These are phyloP conservation scores for Drosophila paramelanica DNA, from an alignment of 2,888 invertebrate species.

Conservation along the genomic window DNA sequence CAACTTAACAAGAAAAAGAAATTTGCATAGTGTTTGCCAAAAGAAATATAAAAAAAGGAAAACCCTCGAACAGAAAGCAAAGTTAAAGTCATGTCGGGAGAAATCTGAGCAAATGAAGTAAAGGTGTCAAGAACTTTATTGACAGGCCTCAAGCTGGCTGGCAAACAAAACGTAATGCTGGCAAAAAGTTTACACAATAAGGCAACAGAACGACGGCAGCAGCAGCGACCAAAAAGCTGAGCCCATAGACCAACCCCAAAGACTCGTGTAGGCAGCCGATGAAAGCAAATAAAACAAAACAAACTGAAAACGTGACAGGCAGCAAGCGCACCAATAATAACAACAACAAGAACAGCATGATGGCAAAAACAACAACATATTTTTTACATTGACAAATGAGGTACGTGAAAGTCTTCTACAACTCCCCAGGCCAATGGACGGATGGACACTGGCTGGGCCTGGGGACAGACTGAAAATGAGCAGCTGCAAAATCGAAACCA, in stretches of 20 bases:
- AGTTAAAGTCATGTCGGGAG: conserved; percentile 71
- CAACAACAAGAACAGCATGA: conserved; percentile 17
- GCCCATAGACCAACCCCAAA: conserved; percentile 10
- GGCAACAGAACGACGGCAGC: conserved; percentile 22
- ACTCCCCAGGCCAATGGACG: conserved; percentile 37
- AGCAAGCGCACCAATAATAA: conserved; percentile 42
- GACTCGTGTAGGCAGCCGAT: conserved; percentile 52
- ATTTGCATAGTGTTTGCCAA: conserved; percentile 51
- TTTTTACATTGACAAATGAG: conserved; percentile 78
- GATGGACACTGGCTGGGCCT: background rate
- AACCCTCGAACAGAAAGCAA: conserved; percentile 57
- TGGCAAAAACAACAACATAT: conserved; percentile 31
- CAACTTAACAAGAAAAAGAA: conserved; percentile 25
- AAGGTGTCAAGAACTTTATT: conserved; percentile 81
- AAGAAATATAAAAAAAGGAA: conserved; percentile 31
- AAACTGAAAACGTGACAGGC: conserved; percentile 73
- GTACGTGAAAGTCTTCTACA: conserved; percentile 74
- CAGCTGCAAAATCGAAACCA: conserved; percentile 62
- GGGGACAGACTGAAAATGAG: background rate
- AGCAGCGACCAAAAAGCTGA: conserved; percentile 14
- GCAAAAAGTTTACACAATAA: conserved; percentile 54
- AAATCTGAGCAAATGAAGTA: conserved; percentile 78
- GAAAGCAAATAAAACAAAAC: conserved; percentile 70
- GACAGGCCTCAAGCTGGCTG: conserved; percentile 66
- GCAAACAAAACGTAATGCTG: conserved; percentile 54